Conservation (phyloP, 2,797 vertebrate genomes). For the Streptopelia turtur region DNA sequence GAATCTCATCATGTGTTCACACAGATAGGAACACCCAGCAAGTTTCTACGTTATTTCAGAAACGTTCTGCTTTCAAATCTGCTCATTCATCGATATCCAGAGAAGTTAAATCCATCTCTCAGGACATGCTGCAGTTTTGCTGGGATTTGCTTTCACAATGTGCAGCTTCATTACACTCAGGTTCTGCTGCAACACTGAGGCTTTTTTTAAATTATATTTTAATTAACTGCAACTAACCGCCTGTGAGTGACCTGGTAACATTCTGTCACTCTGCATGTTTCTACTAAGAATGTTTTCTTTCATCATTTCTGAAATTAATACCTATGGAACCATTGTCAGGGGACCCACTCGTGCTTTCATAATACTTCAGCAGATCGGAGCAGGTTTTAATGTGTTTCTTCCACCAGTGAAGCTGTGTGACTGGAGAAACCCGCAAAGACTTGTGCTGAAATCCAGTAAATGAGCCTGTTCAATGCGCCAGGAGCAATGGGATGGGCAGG, state of each 20-base stretch:
- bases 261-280: background rate
- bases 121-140: background rate
- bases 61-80: background rate
- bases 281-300: background rate
- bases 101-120: background rate
- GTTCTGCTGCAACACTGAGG: background rate
- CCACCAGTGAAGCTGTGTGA: background rate
- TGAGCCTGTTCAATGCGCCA: background rate
- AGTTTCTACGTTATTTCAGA: background rate
- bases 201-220: too few species aligned
- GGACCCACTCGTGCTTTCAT: background rate
- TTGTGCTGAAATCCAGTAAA: background rate
- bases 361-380: background rate
- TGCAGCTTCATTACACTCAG: background rate
- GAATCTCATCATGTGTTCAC: background rate
- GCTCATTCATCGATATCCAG: too few species aligned
- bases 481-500: background rate
- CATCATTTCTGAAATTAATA: background rate
- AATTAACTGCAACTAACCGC: background rate
- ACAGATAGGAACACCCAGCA: rapidly evolving
- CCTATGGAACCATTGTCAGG: background rate
- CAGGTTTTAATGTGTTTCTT: background rate
- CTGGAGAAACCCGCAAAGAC: background rate
- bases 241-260: background rate
- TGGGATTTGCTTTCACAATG: background rate